A percentile compares a stretch with the other conserved stretches of the same genome.
These are phyloP conservation scores for Myxocyprinus asiaticus DNA, from an alignment of 2,113 vertebrate species.

Conservation along the genomic window DNA sequence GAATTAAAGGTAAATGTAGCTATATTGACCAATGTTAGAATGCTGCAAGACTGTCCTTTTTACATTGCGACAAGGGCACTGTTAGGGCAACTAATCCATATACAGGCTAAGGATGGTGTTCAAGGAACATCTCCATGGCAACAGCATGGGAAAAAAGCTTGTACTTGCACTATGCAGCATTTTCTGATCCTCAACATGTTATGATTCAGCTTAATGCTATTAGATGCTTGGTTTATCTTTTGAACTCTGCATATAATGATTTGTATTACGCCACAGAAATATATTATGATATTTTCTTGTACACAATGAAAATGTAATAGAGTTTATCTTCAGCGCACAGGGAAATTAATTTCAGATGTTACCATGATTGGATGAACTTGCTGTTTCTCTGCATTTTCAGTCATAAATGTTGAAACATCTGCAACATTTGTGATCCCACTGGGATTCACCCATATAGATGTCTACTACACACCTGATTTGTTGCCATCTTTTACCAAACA, in stretches of 20 bases:
- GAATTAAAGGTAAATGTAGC: no score
- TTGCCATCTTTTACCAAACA: background rate
- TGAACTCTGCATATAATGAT: background rate
- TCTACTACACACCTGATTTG: background rate
- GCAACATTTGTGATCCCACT: background rate
- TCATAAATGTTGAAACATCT: background rate
- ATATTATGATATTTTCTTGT: background rate
- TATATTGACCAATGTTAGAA: background rate
- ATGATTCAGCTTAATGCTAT: constrained; percentile 13
- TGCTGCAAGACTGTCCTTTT: background rate
- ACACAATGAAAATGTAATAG: constrained; percentile 4
- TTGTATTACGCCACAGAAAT: background rate
- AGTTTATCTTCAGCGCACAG: background rate
- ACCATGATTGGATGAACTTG: background rate
- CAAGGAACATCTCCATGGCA: constrained; percentile 28
- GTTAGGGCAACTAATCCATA: constrained; percentile 13
- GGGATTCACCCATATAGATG: background rate
- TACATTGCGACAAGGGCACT: background rate
- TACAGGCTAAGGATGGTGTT: background rate
- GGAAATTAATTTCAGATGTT: background rate
- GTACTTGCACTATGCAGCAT: constrained; percentile 15
- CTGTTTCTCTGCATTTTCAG: background rate
- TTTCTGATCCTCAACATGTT: constrained; percentile 10
- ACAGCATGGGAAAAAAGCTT: background rate
- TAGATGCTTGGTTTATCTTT: background rate